phyloP scores from a whole-genome alignment of 2,113 vertebrate genomes.

The Redunca redunca region DNA sequence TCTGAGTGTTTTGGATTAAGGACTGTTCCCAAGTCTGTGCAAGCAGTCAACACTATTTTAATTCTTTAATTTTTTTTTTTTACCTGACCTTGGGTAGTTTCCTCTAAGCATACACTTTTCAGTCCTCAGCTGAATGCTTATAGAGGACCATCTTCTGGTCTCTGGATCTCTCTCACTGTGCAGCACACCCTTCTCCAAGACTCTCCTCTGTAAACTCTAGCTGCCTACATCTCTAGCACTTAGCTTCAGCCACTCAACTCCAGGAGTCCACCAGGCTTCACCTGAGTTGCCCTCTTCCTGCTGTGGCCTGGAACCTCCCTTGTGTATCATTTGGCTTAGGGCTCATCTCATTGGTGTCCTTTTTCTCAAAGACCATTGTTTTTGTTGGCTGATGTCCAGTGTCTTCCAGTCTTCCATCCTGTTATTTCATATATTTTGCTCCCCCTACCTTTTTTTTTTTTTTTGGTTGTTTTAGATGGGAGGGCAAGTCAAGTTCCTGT shows the following conservation, averaged over 20 bases:
- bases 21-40: not conserved
- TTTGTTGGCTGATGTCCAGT: not conserved
- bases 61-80: not conserved
- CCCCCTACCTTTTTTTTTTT: too few relatives aligned
- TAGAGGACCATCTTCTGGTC: not conserved
- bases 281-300: not conserved
- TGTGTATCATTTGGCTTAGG: not conserved
- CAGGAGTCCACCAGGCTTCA: not conserved
- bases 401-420: not conserved
- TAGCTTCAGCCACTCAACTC: not conserved
- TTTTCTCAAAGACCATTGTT: not conserved
- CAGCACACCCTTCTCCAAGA: too few relatives aligned
- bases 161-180: not conserved
- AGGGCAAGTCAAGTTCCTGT: not conserved
- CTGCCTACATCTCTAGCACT: not conserved
- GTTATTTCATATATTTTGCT: not conserved
- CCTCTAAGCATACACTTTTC: not conserved
- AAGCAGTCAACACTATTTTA: not conserved
- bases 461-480: not conserved
- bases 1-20: not conserved
- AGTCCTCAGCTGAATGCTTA: not conserved
- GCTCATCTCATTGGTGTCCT: not conserved
- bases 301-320: not conserved
- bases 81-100: not conserved
- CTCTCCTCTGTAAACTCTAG: not conserved